Percentiles rank a stretch among this genome's conserved stretches.
phyloP scores from a whole-genome alignment of 1,140 invertebrate species.

The Leptinotarsa lineolata region DNA sequence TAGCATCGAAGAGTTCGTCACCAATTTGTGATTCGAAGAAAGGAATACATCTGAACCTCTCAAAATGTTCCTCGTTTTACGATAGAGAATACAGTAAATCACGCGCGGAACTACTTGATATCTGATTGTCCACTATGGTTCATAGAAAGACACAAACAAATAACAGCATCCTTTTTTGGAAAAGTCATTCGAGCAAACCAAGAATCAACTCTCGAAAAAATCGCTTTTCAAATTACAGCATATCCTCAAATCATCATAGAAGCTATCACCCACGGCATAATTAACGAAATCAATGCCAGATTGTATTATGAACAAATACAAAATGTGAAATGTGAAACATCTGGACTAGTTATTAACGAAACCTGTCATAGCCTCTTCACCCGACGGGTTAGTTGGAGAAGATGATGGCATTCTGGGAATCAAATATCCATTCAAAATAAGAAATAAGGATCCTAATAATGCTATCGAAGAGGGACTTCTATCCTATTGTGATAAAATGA shows the following conservation, averaged over 20 bases:
- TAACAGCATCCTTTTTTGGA: constrained; percentile 23
- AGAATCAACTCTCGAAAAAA: neutral
- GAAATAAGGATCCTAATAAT: constrained; percentile 15
- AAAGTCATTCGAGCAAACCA: neutral
- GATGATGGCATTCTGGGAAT: constrained; percentile 33
- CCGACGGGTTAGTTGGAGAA: constrained; percentile 30
- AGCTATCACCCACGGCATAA: constrained; percentile 2
- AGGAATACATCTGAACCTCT: too few species aligned
- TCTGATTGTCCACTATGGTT: constrained; percentile 9
- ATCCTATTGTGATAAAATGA: neutral
- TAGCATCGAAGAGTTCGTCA: neutral
- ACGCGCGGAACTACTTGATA: neutral
- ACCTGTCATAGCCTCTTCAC: constrained; percentile 27
- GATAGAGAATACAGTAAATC: neutral
- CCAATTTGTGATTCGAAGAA: too few species aligned
- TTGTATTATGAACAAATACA: neutral
- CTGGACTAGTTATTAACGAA: constrained; percentile 27
- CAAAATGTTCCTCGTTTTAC: neutral
- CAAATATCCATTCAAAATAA: constrained; percentile 30
- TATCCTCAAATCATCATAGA: neutral
- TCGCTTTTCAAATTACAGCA: neutral
- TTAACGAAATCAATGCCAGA: constrained; percentile 10
- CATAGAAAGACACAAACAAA: constrained; percentile 2
- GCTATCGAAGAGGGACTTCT: neutral
- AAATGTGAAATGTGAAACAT: neutral